phyloP scores from a whole-genome alignment of 2,113 vertebrate species.

The Apeltes quadracus region DNA sequence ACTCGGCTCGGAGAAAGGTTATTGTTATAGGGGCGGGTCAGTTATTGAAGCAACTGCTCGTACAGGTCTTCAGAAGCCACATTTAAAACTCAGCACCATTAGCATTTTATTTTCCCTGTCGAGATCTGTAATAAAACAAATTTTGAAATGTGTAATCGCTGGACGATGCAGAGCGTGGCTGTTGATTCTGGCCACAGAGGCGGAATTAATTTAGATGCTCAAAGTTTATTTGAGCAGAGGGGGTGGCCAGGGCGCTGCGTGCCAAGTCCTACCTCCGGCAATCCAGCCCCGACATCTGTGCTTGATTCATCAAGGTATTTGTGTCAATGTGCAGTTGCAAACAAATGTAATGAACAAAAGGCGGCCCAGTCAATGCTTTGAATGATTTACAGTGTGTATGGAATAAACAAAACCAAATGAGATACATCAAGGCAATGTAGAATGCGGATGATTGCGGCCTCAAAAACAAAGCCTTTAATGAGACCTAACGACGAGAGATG shows the following conservation, averaged over 20 bases:
- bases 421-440: constrained; percentile 61
- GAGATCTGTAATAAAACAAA: constrained; percentile 70
- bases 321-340: constrained; percentile 60
- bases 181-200: constrained; percentile 71
- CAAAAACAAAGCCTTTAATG: constrained; percentile 58
- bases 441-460: constrained; percentile 64
- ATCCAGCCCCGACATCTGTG: constrained; percentile 71
- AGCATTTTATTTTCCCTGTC: constrained; percentile 69
- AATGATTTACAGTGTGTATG: constrained; percentile 48
- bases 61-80: constrained; percentile 59
- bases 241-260: constrained; percentile 47
- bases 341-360: constrained; percentile 66
- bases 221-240: constrained; percentile 66
- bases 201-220: constrained; percentile 66
- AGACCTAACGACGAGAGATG: constrained; percentile 69
- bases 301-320: constrained; percentile 75
- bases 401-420: constrained; percentile 67
- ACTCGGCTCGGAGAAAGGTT: constrained; percentile 31
- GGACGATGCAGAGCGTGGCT: constrained; percentile 53
- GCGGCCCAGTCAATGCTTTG: constrained; percentile 36
- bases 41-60: constrained; percentile 46
- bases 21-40: constrained; percentile 17
- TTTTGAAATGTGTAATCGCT: constrained; percentile 75
- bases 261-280: constrained; percentile 70
- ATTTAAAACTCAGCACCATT: constrained; percentile 60